Base-by-base conservation (phyloP, 2,113 vertebrate species). In the Peromyscus californicus region DNA sequence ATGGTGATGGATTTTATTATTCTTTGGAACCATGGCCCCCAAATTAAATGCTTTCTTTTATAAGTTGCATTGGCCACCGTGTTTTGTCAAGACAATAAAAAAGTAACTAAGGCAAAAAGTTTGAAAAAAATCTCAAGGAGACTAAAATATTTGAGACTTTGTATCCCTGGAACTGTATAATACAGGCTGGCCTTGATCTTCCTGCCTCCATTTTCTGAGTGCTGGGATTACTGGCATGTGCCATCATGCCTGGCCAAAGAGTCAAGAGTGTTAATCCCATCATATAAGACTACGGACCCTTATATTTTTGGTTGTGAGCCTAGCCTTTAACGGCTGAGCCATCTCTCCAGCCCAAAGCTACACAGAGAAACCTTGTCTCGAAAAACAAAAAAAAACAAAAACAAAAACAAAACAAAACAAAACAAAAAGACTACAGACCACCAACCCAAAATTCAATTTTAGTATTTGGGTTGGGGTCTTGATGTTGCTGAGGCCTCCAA, bases 121-220 rank as follows among this genome's bases (percentile, higher is more conserved):
- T 39, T 92, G 39, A 80, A 96, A 96, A 96, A 83, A 19, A 80
- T 89, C 89, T 26, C 4, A 11, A 36, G 59, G 74, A 96, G 65
- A 93, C 57, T n/a, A 57, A 57, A 51, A 0, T 57, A 22, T 33
- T 67, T 63, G 61, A 48, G 61, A 31, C 39, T 26, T 29, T 33
- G 17, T 36, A 45, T 48, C 39, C 26, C 9, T 67, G 63, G 29
- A 48, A 86, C 29, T 33, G 29, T 67, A 12, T 7, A 67, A 16
- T 39, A 31, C 39, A 67, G 39, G 61, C 4, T 45, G 63, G 42
- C 42, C 16, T 67, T 33, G 39, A 22, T 86, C 42, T 22, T 86
- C 29, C 9, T 48, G 84, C 5, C 11, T 86, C 17, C 19, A 2
- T 65, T 45, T 86, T 17, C 17, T 48, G 42, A 86, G 42, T 48